Conservation (phyloP, 2,113 vertebrate genomes). For the Uropsilus gracilis region DNA sequence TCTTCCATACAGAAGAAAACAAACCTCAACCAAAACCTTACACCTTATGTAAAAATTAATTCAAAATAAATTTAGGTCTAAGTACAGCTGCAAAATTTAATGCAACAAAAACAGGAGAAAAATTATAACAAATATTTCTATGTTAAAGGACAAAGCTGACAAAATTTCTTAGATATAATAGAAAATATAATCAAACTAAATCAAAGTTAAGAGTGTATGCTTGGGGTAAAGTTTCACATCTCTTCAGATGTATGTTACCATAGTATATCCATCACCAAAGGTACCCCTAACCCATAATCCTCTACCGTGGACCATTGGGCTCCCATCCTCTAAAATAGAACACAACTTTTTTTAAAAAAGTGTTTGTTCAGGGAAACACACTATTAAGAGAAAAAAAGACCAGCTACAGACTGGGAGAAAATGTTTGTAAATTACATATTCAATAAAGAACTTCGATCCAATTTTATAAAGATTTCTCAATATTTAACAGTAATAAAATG, state of each 20-base stretch:
- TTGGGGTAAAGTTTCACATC: no score
- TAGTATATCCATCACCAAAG: no score
- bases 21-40: background rate
- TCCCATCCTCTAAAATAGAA: no score
- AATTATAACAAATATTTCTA: background rate
- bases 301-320: no score
- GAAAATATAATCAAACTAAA: background rate
- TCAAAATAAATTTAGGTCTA: conserved; percentile 17
- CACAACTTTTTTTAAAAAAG: background rate
- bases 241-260: no score
- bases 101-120: background rate
- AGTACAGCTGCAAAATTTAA: conserved; percentile 8
- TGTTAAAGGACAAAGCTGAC: background rate
- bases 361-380: background rate
- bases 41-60: conserved; percentile 12
- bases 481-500: background rate
- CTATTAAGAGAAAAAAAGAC: background rate
- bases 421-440: background rate
- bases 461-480: background rate
- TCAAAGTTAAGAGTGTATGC: background rate
- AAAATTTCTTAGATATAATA: background rate
- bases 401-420: background rate
- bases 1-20: background rate
- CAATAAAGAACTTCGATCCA: background rate
- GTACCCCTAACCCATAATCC: no score